Evolutionary conservation across 2,113 vertebrate species (phyloP).

Genomic region (Oryzias curvinotus): DNA sequence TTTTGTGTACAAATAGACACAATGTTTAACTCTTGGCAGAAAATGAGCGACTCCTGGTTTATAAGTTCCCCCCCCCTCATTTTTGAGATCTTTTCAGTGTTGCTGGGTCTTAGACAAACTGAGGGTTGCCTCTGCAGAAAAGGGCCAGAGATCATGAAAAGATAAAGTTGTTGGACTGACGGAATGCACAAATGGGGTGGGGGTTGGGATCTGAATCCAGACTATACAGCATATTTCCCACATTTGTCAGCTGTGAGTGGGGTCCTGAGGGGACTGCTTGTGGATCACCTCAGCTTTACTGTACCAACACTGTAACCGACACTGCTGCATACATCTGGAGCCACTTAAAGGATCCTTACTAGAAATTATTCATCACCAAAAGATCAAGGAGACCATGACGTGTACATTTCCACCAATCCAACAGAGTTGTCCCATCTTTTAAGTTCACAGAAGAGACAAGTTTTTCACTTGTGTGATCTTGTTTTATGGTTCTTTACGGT

Average conservation of each 20-base stretch:
- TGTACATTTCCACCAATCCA: slow-evolving; percentile 15
- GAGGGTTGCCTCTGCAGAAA: slow-evolving; percentile 5
- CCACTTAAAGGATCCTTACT: slow-evolving; percentile 52
- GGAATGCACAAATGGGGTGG: slow-evolving; percentile 1
- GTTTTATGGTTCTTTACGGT: background rate
- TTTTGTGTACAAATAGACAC: no score
- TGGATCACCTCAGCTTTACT: slow-evolving; percentile 33
- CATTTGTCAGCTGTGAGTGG: slow-evolving; percentile 63
- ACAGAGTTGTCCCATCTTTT: slow-evolving; percentile 8
- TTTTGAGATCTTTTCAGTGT: no score
- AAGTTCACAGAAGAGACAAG: background rate
- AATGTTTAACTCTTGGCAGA: no score
- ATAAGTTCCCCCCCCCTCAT: no score
- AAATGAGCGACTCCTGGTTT: no score
- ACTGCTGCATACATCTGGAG: slow-evolving; percentile 60
- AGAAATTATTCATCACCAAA: slow-evolving; percentile 46
- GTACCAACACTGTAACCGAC: slow-evolving; percentile 46
- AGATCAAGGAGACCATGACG: slow-evolving; percentile 26
- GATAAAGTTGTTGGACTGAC: background rate
- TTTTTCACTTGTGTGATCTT: background rate
- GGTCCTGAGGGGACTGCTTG: slow-evolving; percentile 63
- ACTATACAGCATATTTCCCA: slow-evolving; percentile 69
- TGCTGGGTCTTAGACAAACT: background rate
- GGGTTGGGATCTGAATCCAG: slow-evolving; percentile 33
- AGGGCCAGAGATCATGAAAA: background rate